Evolutionary conservation across 1,140 invertebrate species (phyloP).

Genomic region (Drosophila melanica): DNA sequence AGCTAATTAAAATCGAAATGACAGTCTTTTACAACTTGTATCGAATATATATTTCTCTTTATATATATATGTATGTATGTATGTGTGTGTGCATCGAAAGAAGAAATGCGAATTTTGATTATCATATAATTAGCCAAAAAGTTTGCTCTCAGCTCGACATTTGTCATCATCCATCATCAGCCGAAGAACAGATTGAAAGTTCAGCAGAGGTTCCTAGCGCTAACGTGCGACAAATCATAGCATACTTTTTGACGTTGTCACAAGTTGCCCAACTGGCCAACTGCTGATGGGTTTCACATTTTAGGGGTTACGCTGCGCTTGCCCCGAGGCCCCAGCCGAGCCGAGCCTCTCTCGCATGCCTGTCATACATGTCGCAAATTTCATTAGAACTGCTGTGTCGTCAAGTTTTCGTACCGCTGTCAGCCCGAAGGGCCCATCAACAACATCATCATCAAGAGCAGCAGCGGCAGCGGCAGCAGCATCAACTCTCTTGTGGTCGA

Average conservation of each 20-base stretch:
- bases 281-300: constrained; percentile 33
- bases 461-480: constrained; percentile 32
- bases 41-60: constrained; percentile 1
- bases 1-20: constrained; percentile 71
- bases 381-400: constrained; percentile 79
- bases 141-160: constrained; percentile 37
- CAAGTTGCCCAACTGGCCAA: constrained; percentile 57
- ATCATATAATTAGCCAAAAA: constrained; percentile 69
- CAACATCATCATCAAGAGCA: constrained; percentile 35
- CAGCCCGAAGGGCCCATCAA: constrained; percentile 68
- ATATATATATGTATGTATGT: neutral
- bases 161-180: constrained; percentile 66
- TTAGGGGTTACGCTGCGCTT: constrained; percentile 7
- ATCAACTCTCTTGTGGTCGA: constrained; percentile 74
- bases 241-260: constrained; percentile 70
- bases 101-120: constrained; percentile 60
- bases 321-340: neutral
- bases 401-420: constrained; percentile 79
- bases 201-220: constrained; percentile 14
- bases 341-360: constrained; percentile 8
- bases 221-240: constrained; percentile 55
- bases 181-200: constrained; percentile 34
- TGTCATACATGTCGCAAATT: constrained; percentile 79
- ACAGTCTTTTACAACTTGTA: constrained; percentile 34
- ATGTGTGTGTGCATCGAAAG: no score